Evolutionary conservation across 2,797 vertebrate genomes (phyloP).

Genomic region (Rhyacichthys aspro): DNA sequence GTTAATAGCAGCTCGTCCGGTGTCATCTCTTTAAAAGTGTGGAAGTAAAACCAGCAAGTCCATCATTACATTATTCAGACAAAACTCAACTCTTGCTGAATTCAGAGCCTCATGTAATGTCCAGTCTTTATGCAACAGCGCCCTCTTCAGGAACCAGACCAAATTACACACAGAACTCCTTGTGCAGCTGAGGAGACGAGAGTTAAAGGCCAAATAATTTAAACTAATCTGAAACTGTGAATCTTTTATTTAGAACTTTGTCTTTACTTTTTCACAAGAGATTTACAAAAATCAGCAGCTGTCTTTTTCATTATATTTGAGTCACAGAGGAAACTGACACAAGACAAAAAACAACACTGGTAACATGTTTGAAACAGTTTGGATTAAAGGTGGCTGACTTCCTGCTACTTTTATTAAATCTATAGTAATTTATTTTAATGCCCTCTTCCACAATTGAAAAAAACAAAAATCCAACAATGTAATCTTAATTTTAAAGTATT

Average conservation of each 20-base stretch:
- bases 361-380: no score
- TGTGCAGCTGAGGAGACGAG: slow-evolving; percentile 6
- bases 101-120: slow-evolving; percentile 23
- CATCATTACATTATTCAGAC: no score
- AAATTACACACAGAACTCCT: slow-evolving; percentile 39
- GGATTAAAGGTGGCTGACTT: no score
- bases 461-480: no score
- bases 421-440: no score
- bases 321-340: not conserved
- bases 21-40: slow-evolving; percentile 23
- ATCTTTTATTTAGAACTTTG: not conserved
- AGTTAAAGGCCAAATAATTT: slow-evolving; percentile 19
- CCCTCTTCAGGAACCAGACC: slow-evolving; percentile 55
- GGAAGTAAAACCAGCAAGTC: not conserved
- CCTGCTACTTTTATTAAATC: no score
- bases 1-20: slow-evolving; percentile 45
- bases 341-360: no score
- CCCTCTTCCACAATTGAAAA: no score
- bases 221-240: slow-evolving; percentile 6
- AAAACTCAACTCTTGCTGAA: not conserved
- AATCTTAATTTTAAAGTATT: no score
- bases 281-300: not conserved
- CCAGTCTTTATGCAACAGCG: slow-evolving; percentile 76
- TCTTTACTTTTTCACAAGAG: slow-evolving; percentile 11
- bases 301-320: not conserved